These are phyloP conservation scores for Tolmerus cingulatus DNA, from an alignment of 2,888 invertebrate genomes.

Conservation along the genomic window DNA sequence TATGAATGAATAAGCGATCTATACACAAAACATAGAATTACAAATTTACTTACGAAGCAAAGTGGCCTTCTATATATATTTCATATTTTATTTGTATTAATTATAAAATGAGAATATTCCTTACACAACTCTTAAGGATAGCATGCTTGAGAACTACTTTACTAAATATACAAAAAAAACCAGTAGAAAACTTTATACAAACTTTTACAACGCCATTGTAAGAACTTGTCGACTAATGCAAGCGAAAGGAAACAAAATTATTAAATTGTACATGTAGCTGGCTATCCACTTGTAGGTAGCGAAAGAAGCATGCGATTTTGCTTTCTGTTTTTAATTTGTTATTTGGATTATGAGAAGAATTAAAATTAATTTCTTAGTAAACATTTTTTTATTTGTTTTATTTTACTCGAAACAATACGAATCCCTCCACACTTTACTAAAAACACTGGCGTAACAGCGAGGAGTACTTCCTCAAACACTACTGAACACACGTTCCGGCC, in stretches of 20 bases:
- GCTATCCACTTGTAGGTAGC: conserved; percentile 7
- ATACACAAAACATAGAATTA: conserved; percentile 35
- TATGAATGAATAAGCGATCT: conserved; percentile 33
- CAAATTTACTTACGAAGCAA: conserved; percentile 39
- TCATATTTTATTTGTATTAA: conserved; percentile 22
- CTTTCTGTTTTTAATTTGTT: conserved; percentile 25
- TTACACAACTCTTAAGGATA: conserved; percentile 5
- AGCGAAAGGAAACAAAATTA: background rate
- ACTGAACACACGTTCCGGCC: background rate
- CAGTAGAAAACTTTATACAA: conserved; percentile 9
- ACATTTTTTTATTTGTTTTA: conserved; percentile 20
- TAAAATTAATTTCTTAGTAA: conserved; percentile 20
- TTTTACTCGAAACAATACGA: background rate
- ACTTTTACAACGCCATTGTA: conserved; percentile 32
- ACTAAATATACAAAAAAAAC: background rate
- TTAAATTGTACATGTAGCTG: background rate
- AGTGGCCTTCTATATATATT: conserved; percentile 37
- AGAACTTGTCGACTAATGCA: background rate
- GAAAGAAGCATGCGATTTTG: background rate
- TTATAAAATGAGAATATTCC: conserved; percentile 20
- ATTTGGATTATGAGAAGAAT: conserved; percentile 36
- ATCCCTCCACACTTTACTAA: conserved; percentile 10
- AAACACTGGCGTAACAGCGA: too few species aligned
- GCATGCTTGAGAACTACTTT: background rate
- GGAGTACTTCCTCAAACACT: background rate